A percentile compares a stretch with the other conserved stretches of the same genome.
These are phyloP conservation scores for Meteorus cinctellus DNA, from an alignment of 2,888 invertebrate genomes.

Conservation along the genomic window DNA sequence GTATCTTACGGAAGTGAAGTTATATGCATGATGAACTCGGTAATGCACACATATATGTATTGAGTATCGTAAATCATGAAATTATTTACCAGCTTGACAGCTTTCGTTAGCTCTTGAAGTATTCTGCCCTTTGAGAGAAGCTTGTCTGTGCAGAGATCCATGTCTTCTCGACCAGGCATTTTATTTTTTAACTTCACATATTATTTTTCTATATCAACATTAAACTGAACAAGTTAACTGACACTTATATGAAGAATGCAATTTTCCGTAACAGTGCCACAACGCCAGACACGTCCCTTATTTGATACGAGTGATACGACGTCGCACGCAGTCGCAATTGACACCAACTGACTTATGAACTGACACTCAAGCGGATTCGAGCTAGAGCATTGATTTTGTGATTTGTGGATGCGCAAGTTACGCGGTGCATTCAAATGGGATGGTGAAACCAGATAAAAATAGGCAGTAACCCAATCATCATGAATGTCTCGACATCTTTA, in stretches of 20 bases:
- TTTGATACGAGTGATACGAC: background rate
- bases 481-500: too few species aligned
- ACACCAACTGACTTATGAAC: conserved; percentile 33
- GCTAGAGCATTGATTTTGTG: conserved; percentile 66
- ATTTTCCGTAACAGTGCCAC: conserved; percentile 29
- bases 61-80: background rate
- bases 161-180: conserved; percentile 68
- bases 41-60: conserved; percentile 40
- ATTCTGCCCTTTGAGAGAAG: conserved; percentile 70
- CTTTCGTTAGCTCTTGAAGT: conserved; percentile 71
- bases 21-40: conserved; percentile 48
- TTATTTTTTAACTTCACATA: conserved; percentile 58
- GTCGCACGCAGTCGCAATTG: conserved; percentile 5
- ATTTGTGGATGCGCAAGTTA: conserved; percentile 65
- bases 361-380: conserved; percentile 37
- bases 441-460: too few species aligned
- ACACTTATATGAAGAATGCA: conserved; percentile 44
- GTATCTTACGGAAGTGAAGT: background rate
- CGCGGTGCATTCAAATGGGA: conserved; percentile 43
- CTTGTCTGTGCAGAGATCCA: conserved; percentile 71
- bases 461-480: too few species aligned
- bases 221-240: conserved; percentile 40
- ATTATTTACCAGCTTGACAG: conserved; percentile 71
- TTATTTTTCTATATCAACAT: conserved; percentile 46
- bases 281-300: conserved; percentile 32